Evolutionary conservation across 1,140 invertebrate species (phyloP).

Genomic region (Pissodes strobi): DNA sequence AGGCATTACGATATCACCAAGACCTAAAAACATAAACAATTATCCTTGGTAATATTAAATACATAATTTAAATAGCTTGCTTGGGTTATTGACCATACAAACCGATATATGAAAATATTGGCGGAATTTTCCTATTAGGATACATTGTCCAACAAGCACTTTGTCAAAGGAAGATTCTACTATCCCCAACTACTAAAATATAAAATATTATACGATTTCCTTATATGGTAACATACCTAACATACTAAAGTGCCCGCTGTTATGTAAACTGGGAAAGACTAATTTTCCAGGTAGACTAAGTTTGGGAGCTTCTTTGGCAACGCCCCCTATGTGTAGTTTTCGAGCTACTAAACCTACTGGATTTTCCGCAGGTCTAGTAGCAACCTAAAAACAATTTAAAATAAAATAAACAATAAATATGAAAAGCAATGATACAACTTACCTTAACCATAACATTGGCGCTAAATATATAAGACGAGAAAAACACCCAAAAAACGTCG

Average conservation of each 20-base stretch:
- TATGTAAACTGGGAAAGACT: conserved; percentile 95
- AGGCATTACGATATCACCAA: conserved; percentile 98
- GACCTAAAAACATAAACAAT: conserved; percentile 59
- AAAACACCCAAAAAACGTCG: conserved; percentile 99
- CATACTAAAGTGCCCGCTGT: conserved; percentile 95
- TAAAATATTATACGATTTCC: neutral
- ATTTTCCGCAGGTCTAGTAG: conserved; percentile 92
- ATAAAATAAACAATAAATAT: neutral
- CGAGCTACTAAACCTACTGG: conserved; percentile 92
- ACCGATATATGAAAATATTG: no score
- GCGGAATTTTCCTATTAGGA: no score
- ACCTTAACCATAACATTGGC: conserved; percentile 99
- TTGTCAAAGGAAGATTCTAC: no score
- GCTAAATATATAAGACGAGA: conserved; percentile 97
- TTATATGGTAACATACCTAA: conserved; percentile 62
- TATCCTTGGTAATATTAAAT: no score
- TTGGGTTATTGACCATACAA: no score
- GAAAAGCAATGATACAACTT: conserved; percentile 5
- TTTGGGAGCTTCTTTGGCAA: conserved; percentile 88
- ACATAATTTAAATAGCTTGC: no score
- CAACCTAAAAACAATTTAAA: conserved; percentile 61
- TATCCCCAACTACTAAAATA: neutral
- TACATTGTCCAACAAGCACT: no score
- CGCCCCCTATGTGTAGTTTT: conserved; percentile 85
- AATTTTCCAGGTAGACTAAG: conserved; percentile 94